Base-by-base conservation (phyloP, 2,888 invertebrate species). In the Drosophila nr. perissopoda region DNA sequence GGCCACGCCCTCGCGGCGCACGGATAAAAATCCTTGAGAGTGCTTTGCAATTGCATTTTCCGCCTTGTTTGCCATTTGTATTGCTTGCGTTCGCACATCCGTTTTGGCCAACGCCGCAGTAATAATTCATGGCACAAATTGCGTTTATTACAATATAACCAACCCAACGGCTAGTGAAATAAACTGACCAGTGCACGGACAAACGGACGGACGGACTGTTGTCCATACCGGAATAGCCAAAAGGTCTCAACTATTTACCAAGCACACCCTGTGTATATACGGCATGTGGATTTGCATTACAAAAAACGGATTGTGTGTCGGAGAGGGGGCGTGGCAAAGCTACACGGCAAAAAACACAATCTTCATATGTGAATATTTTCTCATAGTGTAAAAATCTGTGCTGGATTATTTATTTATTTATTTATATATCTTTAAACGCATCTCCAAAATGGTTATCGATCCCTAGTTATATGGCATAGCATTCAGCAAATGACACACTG, bases 61-160 rank as follows among this genome's bases (percentile, higher is more conserved):
- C 52, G 77, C 59, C 71, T 67, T 66, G 57, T 60, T 77, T 59
- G 49, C 74, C 74, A 68, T 82, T 83, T 75, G 67, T 79, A 70
- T 64, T 70, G 67, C 61, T 34, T 54, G 74, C 75, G 72, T 51
- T 76, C 67, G 77, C 83, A 81, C 87, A 79, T 89, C 89, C 84
- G 84, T 68, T 73, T 72, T 68, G 72, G 69, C 73, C 45, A 78
- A 66, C 75, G 86, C 83, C 83, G 90, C 90, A 88, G 88, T 90
- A 90, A 89, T 89, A 90, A 90, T 85, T 89, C 89, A 89, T 90
- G 83, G 73, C 83, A 74, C 82, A 90, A 90, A 90, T 90, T 87
- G 90, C 90, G 89, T 87, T 90, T 87, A 90, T 89, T 90, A 89
- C 90, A 90, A 88, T 82, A 77, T 69, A 87, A 66, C 78, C 18